phyloP scores from a whole-genome alignment of 2,797 vertebrate species.

The Pantherophis vulpinus region DNA sequence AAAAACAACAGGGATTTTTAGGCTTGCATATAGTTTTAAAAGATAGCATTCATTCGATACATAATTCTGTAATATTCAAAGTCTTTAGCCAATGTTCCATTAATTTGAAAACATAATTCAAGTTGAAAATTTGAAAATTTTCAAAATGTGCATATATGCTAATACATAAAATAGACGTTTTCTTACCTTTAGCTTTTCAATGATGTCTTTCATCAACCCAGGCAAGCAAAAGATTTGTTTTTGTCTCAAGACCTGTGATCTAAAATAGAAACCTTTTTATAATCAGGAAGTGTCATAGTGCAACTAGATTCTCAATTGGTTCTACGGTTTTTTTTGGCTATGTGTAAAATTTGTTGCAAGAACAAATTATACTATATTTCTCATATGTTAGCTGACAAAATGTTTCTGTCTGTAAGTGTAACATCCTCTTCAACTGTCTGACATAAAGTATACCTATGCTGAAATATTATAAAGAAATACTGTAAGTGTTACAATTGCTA shows the following conservation, averaged over 20 bases:
- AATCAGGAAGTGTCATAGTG: constrained; percentile 60
- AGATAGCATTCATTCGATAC: fast-evolving
- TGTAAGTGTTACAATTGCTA: background rate
- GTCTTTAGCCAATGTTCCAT: background rate
- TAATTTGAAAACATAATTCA: background rate
- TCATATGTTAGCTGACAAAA: background rate
- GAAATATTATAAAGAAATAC: background rate
- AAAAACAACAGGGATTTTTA: background rate
- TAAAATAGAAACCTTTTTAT: constrained; percentile 54
- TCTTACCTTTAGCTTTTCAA: constrained; percentile 64
- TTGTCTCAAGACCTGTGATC: constrained; percentile 38
- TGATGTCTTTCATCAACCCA: constrained; percentile 40
- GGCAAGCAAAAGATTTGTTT: constrained; percentile 46
- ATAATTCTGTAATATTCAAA: constrained; percentile 1
- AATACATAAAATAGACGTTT: background rate
- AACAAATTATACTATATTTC: background rate
- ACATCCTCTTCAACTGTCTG: constrained; percentile 6
- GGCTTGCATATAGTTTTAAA: background rate
- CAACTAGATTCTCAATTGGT: constrained; percentile 43
- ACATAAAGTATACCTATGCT: background rate
- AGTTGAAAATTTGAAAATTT: background rate
- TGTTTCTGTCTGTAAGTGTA: constrained; percentile 9
- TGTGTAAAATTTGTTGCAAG: background rate
- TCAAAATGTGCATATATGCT: background rate
- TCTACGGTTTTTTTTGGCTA: constrained; percentile 15